A percentile compares a stretch with the other conserved stretches of the same genome.
Conservation (phyloP, 2,888 invertebrate species). For the Tetragonula carbonaria region DNA sequence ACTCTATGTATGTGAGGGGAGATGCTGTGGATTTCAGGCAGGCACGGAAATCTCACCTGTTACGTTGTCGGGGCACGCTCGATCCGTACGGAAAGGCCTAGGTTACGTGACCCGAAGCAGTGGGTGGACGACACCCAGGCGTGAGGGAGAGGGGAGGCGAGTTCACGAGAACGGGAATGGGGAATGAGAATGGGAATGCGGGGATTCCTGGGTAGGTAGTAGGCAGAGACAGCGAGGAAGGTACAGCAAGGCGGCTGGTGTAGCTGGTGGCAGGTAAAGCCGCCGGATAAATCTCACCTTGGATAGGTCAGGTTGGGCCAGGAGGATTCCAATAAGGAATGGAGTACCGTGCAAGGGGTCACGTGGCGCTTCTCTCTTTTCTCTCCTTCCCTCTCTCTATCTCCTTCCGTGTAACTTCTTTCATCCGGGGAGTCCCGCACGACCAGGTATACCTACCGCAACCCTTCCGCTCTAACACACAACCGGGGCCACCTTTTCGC, state of each 20-base stretch:
- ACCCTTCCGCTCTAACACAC: slow-evolving; percentile 63
- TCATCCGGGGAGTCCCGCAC: slow-evolving; percentile 48
- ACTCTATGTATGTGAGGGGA: background rate
- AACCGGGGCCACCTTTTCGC: slow-evolving; percentile 52
- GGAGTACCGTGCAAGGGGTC: slow-evolving; percentile 72
- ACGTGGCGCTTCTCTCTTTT: slow-evolving; percentile 69
- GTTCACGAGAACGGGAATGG: slow-evolving; percentile 63
- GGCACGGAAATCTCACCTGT: slow-evolving; percentile 65
- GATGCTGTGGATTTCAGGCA: background rate
- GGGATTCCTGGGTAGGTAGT: slow-evolving; percentile 64
- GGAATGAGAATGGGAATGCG: slow-evolving; percentile 66
- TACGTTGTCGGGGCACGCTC: slow-evolving; percentile 57
- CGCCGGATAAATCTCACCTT: slow-evolving; percentile 80
- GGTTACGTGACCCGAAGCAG: slow-evolving; percentile 62
- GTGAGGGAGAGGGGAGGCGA: background rate
- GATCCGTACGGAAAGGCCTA: slow-evolving; percentile 49
- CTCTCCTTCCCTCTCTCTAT: slow-evolving; percentile 43
- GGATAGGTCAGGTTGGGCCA: slow-evolving; percentile 80
- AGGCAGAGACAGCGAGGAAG: slow-evolving; percentile 60
- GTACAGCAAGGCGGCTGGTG: slow-evolving; percentile 51
- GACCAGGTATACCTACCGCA: slow-evolving; percentile 61
- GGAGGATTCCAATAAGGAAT: slow-evolving; percentile 77
- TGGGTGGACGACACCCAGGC: slow-evolving; percentile 37
- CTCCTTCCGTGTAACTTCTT: slow-evolving; percentile 46
- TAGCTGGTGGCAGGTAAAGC: slow-evolving; percentile 78